Percentiles rank a stretch among this genome's conserved stretches.
phyloP scores from a whole-genome alignment of 2,113 vertebrate species.

The Nannospalax galili region DNA sequence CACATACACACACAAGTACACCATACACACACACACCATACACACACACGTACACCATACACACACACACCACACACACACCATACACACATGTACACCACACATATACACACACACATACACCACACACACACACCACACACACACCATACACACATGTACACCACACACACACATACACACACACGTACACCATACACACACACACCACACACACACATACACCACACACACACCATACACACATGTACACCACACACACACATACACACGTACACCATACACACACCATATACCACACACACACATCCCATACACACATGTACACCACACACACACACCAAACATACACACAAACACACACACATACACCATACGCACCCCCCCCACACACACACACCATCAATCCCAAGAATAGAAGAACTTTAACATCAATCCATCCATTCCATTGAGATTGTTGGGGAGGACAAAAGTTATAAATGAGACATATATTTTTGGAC shows the following conservation, averaged over 20 bases:
- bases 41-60: too few relatives aligned
- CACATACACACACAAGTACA: neutral
- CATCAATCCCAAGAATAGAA: neutral
- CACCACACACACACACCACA: too few relatives aligned
- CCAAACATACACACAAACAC: too few relatives aligned
- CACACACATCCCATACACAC: neutral
- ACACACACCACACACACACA: neutral
- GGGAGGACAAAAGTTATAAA: neutral
- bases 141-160: too few relatives aligned
- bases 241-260: too few relatives aligned
- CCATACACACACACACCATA: too few relatives aligned
- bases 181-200: neutral
- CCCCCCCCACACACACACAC: neutral
- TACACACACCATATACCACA: too few relatives aligned
- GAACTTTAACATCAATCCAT: neutral
- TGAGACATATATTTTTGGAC: neutral
- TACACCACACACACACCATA: neutral
- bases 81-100: too few relatives aligned
- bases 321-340: too few relatives aligned
- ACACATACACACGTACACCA: neutral
- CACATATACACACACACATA: too few relatives aligned
- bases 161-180: too few relatives aligned
- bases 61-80: neutral
- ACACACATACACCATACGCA: neutral
- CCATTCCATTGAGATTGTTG: neutral